These are phyloP conservation scores for Hyla sarda DNA, from an alignment of 2,113 vertebrate species.

Conservation along the genomic window DNA sequence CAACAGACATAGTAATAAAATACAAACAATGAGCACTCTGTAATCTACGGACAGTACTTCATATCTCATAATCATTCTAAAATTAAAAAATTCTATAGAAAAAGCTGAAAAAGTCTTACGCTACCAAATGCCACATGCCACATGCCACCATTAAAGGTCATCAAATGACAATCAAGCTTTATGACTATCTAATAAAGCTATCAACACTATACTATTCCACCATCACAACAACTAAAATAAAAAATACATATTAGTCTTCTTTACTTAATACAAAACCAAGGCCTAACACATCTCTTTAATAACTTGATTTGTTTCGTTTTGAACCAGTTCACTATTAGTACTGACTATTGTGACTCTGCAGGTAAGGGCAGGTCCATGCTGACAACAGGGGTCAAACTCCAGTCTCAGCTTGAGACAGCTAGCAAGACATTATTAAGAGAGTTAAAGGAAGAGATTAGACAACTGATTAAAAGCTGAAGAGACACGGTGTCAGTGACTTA, in stretches of 20 bases:
- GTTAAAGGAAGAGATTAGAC: slow-evolving; percentile 1
- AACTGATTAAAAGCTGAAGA: background rate
- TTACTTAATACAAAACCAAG: background rate
- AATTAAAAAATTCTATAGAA: background rate
- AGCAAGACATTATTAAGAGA: background rate
- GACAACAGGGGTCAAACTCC: background rate
- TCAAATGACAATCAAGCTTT: background rate
- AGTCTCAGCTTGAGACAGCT: slow-evolving; percentile 18
- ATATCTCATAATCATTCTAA: background rate
- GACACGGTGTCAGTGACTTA: background rate
- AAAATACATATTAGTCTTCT: background rate
- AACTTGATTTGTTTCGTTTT: slow-evolving; percentile 18
- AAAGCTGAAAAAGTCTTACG: too few relatives aligned
- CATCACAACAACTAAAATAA: background rate
- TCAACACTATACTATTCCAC: background rate
- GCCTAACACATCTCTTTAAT: background rate
- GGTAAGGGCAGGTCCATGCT: slow-evolving; percentile 60
- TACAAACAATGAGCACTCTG: too few relatives aligned
- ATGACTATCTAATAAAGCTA: background rate
- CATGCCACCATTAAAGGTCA: background rate
- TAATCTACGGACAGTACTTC: background rate
- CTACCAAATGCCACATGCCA: background rate
- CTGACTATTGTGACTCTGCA: slow-evolving; percentile 58
- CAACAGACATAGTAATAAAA: background rate
- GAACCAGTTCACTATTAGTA: slow-evolving; percentile 54